A percentile compares a stretch with the other conserved stretches of the same genome.
Evolutionary conservation across 1,140 invertebrate genomes (phyloP).

Genomic region (Teleopsis dalmanni): DNA sequence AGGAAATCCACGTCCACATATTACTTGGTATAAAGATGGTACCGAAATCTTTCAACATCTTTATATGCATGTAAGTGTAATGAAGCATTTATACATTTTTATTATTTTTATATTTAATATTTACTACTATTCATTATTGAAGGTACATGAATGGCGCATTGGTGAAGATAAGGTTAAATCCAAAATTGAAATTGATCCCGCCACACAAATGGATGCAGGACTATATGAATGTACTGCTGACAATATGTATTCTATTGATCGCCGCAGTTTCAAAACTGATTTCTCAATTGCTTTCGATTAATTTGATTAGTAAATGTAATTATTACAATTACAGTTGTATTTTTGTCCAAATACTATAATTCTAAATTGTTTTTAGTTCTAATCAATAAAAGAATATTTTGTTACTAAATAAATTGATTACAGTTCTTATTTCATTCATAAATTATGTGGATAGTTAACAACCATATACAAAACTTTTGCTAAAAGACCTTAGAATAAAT

Average conservation of each 20-base stretch:
- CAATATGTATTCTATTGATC: conserved; percentile 88
- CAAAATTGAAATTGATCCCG: conserved; percentile 88
- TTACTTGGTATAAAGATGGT: conserved; percentile 90
- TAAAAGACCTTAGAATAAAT: no score
- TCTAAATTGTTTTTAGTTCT: no score
- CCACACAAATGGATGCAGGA: conserved; percentile 86
- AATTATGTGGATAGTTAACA: no score
- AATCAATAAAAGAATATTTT: neutral
- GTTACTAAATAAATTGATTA: no score
- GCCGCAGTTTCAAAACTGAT: conserved; percentile 83
- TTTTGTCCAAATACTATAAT: neutral
- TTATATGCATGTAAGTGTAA: conserved; percentile 71
- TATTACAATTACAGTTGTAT: neutral
- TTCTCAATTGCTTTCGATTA: conserved; percentile 84
- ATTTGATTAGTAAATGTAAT: conserved; percentile 10
- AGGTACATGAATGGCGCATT: conserved; percentile 82
- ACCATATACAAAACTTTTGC: no score
- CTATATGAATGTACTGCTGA: conserved; percentile 86
- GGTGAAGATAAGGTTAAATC: conserved; percentile 78
- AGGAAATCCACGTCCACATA: conserved; percentile 74
- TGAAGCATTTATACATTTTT: neutral
- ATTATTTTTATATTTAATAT: conserved; percentile 3
- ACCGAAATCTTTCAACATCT: conserved; percentile 80
- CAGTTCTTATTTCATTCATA: no score
- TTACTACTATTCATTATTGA: conserved; percentile 15